Evolutionary conservation across 2,113 vertebrate species (phyloP).

Genomic region (Polypterus senegalus): DNA sequence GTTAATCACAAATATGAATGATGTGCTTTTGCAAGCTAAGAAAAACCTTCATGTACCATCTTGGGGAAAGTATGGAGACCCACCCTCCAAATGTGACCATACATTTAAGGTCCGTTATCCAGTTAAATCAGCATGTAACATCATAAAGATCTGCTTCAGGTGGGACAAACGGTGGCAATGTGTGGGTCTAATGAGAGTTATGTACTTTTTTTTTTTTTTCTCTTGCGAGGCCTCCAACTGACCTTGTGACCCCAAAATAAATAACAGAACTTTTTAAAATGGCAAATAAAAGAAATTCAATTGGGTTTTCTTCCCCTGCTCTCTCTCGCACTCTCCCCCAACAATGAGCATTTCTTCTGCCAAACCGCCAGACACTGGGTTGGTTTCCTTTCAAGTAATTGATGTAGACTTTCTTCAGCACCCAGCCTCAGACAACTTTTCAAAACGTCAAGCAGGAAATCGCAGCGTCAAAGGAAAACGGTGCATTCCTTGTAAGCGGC

Average conservation of each 20-base stretch:
- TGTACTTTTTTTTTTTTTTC: conserved; percentile 14
- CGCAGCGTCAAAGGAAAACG: conserved; percentile 51
- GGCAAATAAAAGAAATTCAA: conserved; percentile 25
- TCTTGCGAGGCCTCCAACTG: conserved; percentile 21
- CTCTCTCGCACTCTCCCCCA: conserved; percentile 23
- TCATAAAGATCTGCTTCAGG: too few species aligned
- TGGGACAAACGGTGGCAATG: too few species aligned
- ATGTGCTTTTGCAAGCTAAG: too few species aligned
- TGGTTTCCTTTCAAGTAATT: conserved; percentile 65
- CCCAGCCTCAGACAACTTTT: conserved; percentile 48
- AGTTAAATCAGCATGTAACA: too few species aligned
- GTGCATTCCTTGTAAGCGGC: conserved; percentile 50
- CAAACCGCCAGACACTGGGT: conserved; percentile 42
- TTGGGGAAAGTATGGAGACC: too few species aligned
- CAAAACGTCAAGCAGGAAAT: conserved; percentile 58
- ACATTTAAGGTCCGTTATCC: too few species aligned
- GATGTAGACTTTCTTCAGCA: conserved; percentile 51
- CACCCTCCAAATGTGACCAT: too few species aligned
- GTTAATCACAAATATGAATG: too few species aligned
- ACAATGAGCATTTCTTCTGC: conserved; percentile 56
- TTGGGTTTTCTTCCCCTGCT: conserved; percentile 10
- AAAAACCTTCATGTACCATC: too few species aligned
- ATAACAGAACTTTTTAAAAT: conserved; percentile 28
- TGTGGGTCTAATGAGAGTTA: conserved; percentile 21
- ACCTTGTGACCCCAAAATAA: conserved; percentile 23